Conservation (phyloP, 2,113 vertebrate species). For the Indicator maculatus region DNA sequence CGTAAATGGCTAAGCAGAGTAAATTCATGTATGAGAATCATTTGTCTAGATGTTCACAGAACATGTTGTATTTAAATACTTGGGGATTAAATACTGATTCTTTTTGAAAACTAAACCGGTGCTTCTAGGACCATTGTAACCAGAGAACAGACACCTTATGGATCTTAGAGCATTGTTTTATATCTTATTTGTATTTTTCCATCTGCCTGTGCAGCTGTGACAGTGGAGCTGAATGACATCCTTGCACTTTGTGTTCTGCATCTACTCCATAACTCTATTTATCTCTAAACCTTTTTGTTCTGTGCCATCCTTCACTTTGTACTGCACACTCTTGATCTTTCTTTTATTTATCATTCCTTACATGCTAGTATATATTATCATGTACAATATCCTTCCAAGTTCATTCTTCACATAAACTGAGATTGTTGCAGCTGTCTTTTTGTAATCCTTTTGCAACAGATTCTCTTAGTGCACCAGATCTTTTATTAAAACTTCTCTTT, state of each 20-base stretch:
- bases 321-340: slow-evolving; percentile 52
- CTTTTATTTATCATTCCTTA: slow-evolving; percentile 43
- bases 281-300: slow-evolving; percentile 56
- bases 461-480: background rate
- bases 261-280: slow-evolving; percentile 52
- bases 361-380: background rate
- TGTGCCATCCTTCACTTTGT: slow-evolving; percentile 40
- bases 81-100: slow-evolving; percentile 13
- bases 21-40: background rate
- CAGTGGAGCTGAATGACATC: slow-evolving; percentile 43
- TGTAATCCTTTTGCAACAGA: background rate
- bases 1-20: background rate
- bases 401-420: background rate
- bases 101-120: background rate
- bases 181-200: slow-evolving; percentile 60
- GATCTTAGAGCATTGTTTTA: slow-evolving; percentile 38
- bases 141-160: slow-evolving; percentile 25
- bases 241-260: slow-evolving; percentile 62
- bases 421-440: background rate
- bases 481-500: slow-evolving; percentile 30
- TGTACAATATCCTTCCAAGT: background rate
- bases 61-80: background rate
- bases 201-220: slow-evolving; percentile 57
- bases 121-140: slow-evolving; percentile 22
- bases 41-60: background rate